Evolutionary conservation across 2,113 vertebrate genomes (phyloP).

Genomic region (Myrmecobius fasciatus): DNA sequence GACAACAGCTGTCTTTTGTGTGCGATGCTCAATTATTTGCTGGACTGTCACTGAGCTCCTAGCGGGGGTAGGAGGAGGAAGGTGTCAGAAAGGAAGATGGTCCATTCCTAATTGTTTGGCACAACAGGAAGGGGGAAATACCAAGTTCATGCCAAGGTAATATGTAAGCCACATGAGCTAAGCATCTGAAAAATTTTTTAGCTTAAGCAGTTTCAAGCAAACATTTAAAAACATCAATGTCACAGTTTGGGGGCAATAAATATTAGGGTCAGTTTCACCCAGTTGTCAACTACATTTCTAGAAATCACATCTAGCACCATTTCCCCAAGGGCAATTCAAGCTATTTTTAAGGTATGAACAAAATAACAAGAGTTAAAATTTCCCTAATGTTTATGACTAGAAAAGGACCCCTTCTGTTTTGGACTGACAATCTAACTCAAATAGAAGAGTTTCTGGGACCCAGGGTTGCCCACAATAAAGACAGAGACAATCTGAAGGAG

Average conservation of each 20-base stretch:
- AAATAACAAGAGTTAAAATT: not conserved
- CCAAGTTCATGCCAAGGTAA: not conserved
- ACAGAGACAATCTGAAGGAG: not conserved
- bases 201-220: not conserved
- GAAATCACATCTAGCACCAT: not conserved
- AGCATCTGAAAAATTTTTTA: fast-evolving
- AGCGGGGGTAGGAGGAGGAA: not conserved
- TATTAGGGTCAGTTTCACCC: not conserved
- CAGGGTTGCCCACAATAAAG: not conserved
- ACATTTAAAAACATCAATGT: not conserved
- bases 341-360: not conserved
- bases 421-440: not conserved
- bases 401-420: not conserved
- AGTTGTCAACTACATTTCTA: not conserved
- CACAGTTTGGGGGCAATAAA: not conserved
- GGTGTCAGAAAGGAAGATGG: not conserved
- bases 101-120: fast-evolving
- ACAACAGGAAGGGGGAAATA: fast-evolving
- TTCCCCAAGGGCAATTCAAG: not conserved
- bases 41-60: not conserved
- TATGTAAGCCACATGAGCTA: fast-evolving
- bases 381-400: not conserved
- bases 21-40: not conserved
- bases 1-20: slow-evolving; percentile 42
- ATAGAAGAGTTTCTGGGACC: not conserved